Conservation (phyloP, 2,113 vertebrate species). For the Brachyhypopomus gauderio region DNA sequence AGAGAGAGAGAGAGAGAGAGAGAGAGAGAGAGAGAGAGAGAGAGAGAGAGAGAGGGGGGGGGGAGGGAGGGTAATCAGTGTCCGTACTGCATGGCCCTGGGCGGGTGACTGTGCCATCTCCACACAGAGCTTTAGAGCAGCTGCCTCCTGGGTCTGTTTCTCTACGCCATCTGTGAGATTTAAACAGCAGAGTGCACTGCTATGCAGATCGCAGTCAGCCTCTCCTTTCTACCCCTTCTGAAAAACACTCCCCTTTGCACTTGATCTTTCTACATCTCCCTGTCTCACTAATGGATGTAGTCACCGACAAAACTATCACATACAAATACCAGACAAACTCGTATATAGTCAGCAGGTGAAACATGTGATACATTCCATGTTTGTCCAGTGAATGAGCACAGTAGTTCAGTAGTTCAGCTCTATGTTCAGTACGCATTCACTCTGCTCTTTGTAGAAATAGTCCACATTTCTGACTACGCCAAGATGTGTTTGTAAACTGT, state of each 20-base stretch:
- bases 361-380: not conserved
- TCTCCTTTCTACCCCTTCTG: slow-evolving; percentile 24
- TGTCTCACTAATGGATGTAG: not conserved
- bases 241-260: slow-evolving; percentile 5
- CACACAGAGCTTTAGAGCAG: slow-evolving; percentile 9
- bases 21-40: too few species aligned
- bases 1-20: too few species aligned
- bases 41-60: too few species aligned
- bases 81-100: slow-evolving; percentile 26
- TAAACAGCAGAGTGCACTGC: slow-evolving; percentile 30
- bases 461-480: slow-evolving; percentile 11
- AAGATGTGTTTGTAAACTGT: too few species aligned
- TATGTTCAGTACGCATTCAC: slow-evolving; percentile 3
- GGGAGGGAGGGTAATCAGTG: not conserved
- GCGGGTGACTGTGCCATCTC: slow-evolving; percentile 18
- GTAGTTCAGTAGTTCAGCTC: not conserved
- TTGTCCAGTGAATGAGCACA: slow-evolving; percentile 14
- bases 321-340: not conserved
- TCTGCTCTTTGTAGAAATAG: not conserved
- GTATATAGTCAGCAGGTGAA: not conserved
- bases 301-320: not conserved
- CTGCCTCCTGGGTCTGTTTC: slow-evolving; percentile 39
- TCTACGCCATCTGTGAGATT: slow-evolving; percentile 56
- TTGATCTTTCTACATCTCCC: not conserved
- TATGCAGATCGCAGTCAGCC: slow-evolving; percentile 27